Evolutionary conservation across 2,888 invertebrate genomes (phyloP), one percentile per base, ranked within the genome.

Genomic region (Apodemia hepburni): DNA sequence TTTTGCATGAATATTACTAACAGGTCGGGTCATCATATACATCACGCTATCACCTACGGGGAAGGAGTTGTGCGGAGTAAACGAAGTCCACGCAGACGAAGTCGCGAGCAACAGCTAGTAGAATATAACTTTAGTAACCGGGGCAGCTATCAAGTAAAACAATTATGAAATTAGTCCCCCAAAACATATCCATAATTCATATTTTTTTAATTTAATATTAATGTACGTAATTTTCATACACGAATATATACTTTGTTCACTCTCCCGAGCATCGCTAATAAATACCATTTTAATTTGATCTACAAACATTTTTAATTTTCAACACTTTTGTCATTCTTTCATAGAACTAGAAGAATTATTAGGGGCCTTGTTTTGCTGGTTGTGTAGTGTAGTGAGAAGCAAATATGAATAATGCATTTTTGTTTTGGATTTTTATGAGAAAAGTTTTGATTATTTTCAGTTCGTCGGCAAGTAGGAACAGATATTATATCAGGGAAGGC

Each of bases 381-480:
- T 51, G 4, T 51, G 51, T 51, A 22, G 22, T 51, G 51, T 51
- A 51, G 80, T 79, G 77, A 85, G 82, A 82, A 79, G 82, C 82
- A 79, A 85, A 81, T 87, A 91, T 91, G 91, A 91, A 91, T 91
- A 90, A 91, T 91, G 90, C 87, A 91, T 90, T 91, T 89, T 91
- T 91, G 91, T 91, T 91, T 91, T 87, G 88, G 89, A 91, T 90
- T 91, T 91, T 91, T 91, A 91, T 89, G 91, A 84, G 87, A 70
- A 88, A 91, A 91, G 90, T 91, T 91, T 89, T 91, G 91, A 91
- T 91, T 91, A 91, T 91, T 91, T 91, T 88, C 87, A 89, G 89
- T 89, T 87, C 81, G 80, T 80, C 80, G 83, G 78, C 78, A 78
- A 82, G 81, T 85, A 86, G 80, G 83, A 42, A 42, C 85, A 82